phyloP scores from a whole-genome alignment of 1,140 invertebrate genomes.

The Ephestia elutella region DNA sequence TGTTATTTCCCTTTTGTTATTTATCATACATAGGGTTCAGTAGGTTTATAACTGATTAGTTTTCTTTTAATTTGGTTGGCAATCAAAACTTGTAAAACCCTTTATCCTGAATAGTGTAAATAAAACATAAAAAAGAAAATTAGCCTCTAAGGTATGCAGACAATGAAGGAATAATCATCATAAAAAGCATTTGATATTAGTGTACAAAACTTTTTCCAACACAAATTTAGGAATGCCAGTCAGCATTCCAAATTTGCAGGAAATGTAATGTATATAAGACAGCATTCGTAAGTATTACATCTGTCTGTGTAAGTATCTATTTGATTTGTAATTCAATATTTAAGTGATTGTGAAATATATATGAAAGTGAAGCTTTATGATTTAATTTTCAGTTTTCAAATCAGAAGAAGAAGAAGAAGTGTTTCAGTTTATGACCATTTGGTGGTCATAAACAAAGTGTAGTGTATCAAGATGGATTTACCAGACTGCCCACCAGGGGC shows the following conservation, averaged over 20 bases:
- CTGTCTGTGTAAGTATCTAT: constrained; percentile 21
- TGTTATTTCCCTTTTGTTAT: too few relatives aligned
- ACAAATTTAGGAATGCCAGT: constrained; percentile 1
- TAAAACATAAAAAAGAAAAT: too few relatives aligned
- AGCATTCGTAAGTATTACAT: constrained; percentile 3
- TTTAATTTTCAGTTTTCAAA: constrained; percentile 36
- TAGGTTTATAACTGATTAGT: too few relatives aligned
- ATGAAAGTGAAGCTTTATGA: constrained; percentile 17
- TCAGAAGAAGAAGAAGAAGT: constrained; percentile 28
- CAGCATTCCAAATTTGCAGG: neutral
- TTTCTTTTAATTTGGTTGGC: too few relatives aligned
- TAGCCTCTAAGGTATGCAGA: too few relatives aligned
- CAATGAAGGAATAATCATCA: too few relatives aligned
- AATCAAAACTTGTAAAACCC: too few relatives aligned
- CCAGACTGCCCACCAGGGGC: constrained; percentile 65
- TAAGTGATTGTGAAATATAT: constrained; percentile 9
- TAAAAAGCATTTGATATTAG: neutral
- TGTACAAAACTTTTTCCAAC: neutral
- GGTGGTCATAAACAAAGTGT: constrained; percentile 64
- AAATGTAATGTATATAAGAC: neutral
- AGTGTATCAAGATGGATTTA: constrained; percentile 65
- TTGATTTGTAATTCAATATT: constrained; percentile 22
- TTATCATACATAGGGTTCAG: too few relatives aligned
- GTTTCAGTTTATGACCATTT: constrained; percentile 55
- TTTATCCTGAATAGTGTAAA: too few relatives aligned